Evolutionary conservation across 2,797 vertebrate genomes (phyloP), one percentile per base, ranked within the genome.

Genomic region (Gallirallus australis): DNA sequence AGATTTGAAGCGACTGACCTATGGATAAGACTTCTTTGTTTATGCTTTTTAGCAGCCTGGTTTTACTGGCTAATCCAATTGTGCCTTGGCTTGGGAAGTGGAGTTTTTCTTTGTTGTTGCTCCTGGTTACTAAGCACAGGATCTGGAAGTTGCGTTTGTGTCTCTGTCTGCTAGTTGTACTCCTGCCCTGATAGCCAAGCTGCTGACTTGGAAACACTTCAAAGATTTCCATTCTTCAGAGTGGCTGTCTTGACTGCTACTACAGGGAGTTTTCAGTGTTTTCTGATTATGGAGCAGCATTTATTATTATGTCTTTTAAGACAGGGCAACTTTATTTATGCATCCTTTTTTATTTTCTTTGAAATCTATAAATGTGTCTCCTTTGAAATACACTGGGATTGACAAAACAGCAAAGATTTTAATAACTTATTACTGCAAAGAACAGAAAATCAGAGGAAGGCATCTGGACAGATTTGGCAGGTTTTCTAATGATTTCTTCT

Each of bases 171-270:
- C 59, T 71, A 37, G 75, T 77, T 96, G 79, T 64, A 75, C 53
- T 93, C 73, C 50, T 96, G 89, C 90, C 77, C 82, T 91, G 57
- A 87, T 94, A 66, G 28, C 75, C 95, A 95, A 92, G 80, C 93
- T 89, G 57, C 83, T 92, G 66, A 84, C 92, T 82, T 95, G 92
- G 94, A 97, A 94, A 28, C 27, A 85, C 90, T 94, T 96, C 78
- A 93, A 85, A 97, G 70, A 65, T n/a, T 86, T 90, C 76, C 73
- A 39, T 73, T 89, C 89, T 93, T 91, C 63, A 73, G 87, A 95
- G 73, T 24, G 37, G 7, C 76, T 97, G 87, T 94, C 89, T 95
- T 4, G 0, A 65, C 83, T 89, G 81, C 92, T 91, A 14, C 69
- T 73, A 76, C 57, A 31, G 69, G 71, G 82, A 73, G 42, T 47